Percentiles rank a stretch among this genome's conserved stretches.
phyloP scores from a whole-genome alignment of 2,888 invertebrate species.

The Schizotus pectinicornis region DNA sequence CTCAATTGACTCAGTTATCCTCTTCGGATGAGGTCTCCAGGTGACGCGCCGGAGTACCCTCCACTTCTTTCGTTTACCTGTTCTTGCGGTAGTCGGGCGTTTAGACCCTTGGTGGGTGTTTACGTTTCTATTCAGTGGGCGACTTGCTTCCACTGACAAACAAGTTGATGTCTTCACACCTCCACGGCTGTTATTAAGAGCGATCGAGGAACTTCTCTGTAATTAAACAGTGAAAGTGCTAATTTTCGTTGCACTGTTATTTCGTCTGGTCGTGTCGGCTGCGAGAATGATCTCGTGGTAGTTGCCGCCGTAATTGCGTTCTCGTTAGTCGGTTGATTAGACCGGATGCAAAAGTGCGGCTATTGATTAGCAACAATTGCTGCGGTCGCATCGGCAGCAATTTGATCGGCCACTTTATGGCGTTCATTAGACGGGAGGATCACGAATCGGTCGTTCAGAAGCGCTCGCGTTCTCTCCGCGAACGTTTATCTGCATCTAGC shows the following conservation, averaged over 20 bases:
- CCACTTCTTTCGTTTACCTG: constrained; percentile 20
- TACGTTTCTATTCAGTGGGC: constrained; percentile 40
- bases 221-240: not conserved
- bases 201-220: too few species aligned
- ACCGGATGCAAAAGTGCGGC: not conserved
- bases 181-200: not conserved
- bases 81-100: constrained; percentile 32
- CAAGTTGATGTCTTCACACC: not conserved
- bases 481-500: constrained; percentile 48
- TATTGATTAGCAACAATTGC: constrained; percentile 6
- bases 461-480: constrained; percentile 14
- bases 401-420: constrained; percentile 49
- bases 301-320: not conserved
- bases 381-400: constrained; percentile 31
- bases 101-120: constrained; percentile 38
- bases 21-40: constrained; percentile 7
- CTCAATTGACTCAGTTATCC: constrained; percentile 4
- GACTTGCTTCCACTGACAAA: not conserved
- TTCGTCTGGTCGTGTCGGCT: too few species aligned
- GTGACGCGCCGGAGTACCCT: not conserved
- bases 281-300: too few species aligned
- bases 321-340: constrained; percentile 11
- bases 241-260: too few species aligned
- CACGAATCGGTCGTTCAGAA: constrained; percentile 43
- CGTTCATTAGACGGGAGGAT: constrained; percentile 48